Evolutionary conservation across 2,797 vertebrate species (phyloP).

Genomic region (Trachops cirrhosus): DNA sequence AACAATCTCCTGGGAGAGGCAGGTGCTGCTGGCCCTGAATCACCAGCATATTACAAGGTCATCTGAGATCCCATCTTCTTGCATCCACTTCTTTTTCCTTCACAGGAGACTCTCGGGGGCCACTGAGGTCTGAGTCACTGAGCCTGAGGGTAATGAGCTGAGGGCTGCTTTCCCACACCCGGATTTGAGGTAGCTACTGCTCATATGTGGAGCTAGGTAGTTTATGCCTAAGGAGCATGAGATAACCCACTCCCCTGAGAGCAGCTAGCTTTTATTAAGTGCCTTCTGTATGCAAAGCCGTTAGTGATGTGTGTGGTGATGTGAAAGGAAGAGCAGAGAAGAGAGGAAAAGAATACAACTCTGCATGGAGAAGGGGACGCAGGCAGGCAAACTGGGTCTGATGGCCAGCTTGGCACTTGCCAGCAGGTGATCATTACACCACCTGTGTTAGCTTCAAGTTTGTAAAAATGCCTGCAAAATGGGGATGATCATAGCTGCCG

Average conservation of each 20-base stretch:
- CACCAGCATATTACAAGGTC: conserved; percentile 25
- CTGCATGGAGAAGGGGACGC: background rate
- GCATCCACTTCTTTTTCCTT: background rate
- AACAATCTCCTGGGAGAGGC: background rate
- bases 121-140: background rate
- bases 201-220: background rate
- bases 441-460: background rate
- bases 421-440: background rate
- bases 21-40: background rate
- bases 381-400: background rate
- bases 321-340: background rate
- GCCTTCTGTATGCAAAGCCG: background rate
- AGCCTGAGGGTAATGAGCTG: background rate
- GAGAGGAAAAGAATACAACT: background rate
- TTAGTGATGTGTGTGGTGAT: background rate
- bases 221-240: background rate
- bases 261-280: background rate
- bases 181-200: background rate
- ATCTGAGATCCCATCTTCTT: background rate
- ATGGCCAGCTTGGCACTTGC: background rate
- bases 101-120: background rate
- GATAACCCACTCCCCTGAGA: background rate
- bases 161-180: background rate
- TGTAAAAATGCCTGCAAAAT: background rate
- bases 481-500: background rate